These are phyloP conservation scores for Apistogramma diplotaenia DNA, from an alignment of 2,113 vertebrate genomes.

Conservation along the genomic window DNA sequence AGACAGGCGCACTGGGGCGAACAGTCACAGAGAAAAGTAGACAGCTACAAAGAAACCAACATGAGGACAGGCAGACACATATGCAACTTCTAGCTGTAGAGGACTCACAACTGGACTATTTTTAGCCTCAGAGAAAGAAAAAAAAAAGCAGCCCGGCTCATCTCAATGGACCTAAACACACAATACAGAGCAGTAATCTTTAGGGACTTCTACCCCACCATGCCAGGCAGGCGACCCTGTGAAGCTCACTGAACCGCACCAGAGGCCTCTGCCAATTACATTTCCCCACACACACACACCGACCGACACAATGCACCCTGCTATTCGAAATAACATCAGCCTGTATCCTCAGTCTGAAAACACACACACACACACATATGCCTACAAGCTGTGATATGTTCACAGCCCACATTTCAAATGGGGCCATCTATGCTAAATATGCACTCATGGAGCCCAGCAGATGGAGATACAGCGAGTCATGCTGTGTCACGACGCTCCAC, in stretches of 20 bases:
- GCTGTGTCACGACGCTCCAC: constrained; percentile 44
- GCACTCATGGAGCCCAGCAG: constrained; percentile 35
- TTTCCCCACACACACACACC: neutral
- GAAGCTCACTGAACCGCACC: constrained; percentile 33
- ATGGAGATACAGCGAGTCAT: constrained; percentile 41
- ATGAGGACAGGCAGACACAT: constrained; percentile 3
- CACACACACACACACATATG: constrained; percentile 11
- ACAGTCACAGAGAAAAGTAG: constrained; percentile 8
- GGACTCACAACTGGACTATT: constrained; percentile 60
- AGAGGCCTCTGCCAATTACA: constrained; percentile 26
- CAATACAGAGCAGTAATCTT: constrained; percentile 28
- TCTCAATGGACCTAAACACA: constrained; percentile 36
- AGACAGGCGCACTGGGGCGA: neutral
- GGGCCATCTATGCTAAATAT: constrained; percentile 19
- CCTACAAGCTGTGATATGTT: constrained; percentile 15
- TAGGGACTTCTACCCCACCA: constrained; percentile 23
- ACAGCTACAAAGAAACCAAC: neutral
- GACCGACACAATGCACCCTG: neutral
- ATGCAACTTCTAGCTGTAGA: constrained; percentile 34
- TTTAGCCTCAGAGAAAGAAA: constrained; percentile 49
- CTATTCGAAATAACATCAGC: neutral
- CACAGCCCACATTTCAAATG: neutral
- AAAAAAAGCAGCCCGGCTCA: constrained; percentile 18
- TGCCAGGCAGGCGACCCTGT: constrained; percentile 5
- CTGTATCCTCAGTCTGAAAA: neutral